Evolutionary conservation across 2,888 invertebrate species (phyloP).

Genomic region (Microchrysa polita): DNA sequence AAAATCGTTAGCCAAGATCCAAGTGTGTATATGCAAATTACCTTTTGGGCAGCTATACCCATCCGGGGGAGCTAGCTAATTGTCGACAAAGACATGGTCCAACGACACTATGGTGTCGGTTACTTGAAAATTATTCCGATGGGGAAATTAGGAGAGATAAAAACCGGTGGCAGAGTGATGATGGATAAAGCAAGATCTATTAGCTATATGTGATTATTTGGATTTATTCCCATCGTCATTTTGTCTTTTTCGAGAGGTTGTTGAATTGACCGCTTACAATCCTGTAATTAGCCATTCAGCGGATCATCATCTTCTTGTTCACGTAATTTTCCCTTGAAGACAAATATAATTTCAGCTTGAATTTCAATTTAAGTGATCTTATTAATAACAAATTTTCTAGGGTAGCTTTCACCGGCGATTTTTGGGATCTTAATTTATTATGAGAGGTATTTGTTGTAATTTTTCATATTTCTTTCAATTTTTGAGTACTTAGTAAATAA

Average conservation of each 20-base stretch:
- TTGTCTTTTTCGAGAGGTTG: neutral
- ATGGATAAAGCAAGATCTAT: too few relatives aligned
- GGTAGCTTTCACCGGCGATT: conserved; percentile 35
- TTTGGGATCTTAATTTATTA: neutral
- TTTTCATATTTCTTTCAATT: conserved; percentile 19
- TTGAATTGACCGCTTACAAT: conserved; percentile 4
- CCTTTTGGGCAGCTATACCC: too few relatives aligned
- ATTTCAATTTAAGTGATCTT: conserved; percentile 21
- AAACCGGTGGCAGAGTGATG: neutral
- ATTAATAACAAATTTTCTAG: conserved; percentile 41
- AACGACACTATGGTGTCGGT: conserved; percentile 32
- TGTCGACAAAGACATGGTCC: conserved; percentile 13
- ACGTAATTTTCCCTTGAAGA: conserved; percentile 2
- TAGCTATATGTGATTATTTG: conserved; percentile 10
- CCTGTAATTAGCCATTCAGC: conserved; percentile 16
- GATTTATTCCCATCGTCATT: conserved; percentile 22
- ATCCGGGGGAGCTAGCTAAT: neutral
- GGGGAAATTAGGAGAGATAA: conserved; percentile 18
- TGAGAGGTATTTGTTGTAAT: neutral
- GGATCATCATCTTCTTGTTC: conserved; percentile 12
- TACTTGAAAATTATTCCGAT: conserved; percentile 24
- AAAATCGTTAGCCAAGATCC: conserved; percentile 24
- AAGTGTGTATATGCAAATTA: neutral
- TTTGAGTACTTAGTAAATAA: conserved; percentile 36
- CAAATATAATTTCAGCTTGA: too few relatives aligned